These are phyloP conservation scores for Equus przewalskii DNA, from an alignment of 2,113 vertebrate genomes.

Conservation along the genomic window DNA sequence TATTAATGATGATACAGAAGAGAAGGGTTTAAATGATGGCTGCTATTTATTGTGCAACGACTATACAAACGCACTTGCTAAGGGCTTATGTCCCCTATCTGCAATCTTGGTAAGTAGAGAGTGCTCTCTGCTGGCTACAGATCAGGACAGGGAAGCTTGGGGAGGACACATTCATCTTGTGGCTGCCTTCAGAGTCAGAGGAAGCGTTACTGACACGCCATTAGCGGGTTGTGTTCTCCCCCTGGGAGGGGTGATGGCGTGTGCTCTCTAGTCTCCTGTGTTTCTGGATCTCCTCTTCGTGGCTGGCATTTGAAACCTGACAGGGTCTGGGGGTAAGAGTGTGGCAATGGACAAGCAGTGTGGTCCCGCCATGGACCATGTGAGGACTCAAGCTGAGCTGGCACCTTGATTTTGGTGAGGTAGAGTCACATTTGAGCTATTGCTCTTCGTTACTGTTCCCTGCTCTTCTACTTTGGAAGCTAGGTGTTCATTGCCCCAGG, in stretches of 20 bases:
- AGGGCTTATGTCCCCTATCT: neutral
- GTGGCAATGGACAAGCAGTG: neutral
- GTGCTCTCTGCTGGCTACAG: neutral
- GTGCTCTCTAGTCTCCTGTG: neutral
- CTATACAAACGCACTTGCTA: rapidly evolving
- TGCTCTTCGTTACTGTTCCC: neutral
- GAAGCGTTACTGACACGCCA: neutral
- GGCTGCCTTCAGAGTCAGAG: neutral
- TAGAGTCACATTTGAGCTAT: neutral
- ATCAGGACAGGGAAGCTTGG: neutral
- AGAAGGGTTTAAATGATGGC: neutral
- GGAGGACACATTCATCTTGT: neutral
- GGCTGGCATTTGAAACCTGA: neutral
- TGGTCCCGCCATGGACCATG: rapidly evolving
- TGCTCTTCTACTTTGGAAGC: rapidly evolving
- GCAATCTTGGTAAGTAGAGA: neutral
- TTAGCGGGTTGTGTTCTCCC: rapidly evolving
- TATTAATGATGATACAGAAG: neutral
- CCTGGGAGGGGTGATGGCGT: rapidly evolving
- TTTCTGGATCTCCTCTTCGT: no score
- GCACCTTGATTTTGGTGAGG: neutral
- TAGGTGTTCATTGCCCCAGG: no score
- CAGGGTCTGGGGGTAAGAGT: no score
- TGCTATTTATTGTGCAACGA: neutral
- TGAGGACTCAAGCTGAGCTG: neutral